Base-by-base conservation (phyloP, 2,797 vertebrate species). In the Hyperoplus lanceolatus region DNA sequence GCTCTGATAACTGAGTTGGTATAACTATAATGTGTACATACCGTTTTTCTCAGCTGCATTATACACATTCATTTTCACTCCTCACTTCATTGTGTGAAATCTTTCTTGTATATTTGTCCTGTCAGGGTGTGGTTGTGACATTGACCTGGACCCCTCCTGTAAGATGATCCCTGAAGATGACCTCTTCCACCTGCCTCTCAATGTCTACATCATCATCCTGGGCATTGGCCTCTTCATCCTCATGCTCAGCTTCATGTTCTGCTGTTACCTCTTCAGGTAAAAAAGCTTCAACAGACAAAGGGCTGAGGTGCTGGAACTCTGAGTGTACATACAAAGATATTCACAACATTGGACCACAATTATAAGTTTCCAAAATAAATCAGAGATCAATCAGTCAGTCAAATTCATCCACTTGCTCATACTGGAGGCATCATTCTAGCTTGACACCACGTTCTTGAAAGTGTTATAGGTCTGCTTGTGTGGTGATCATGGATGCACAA, bases 191-290 rank as follows among this genome's bases (percentile, higher is more conserved):
- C 91, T 95, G 70, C 93, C 95, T 0, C 90, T 96, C 71, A 96
- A 96, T n/a, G 80, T 96, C 73, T 96, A 95, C 79, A 89, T 96
- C 86, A 93, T 95, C 85, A 92, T 95, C 76, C 88, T 96, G 81
- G 94, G 95, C 56, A 93, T 95, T 7, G 95, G 94, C 68, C 92
- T 96, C 83, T 95, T 96, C 82, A 85, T 96, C 87, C 92, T 96
- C 79, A 92, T 96, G 91, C 91, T 96, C 84, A 95, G 94, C 82
- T 90, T 96, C 79, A 90, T 96, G 77, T 95, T 96, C 92, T 96
- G 96, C 92, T 96, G 95, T 90, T 96, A 95, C 87, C 80, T 96
- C 73, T 95, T 96, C 91, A 96, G 95, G 96, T 96, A 94, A 53
- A 18, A 55, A 15, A 53, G 29, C 29, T 29, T 29, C 39, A 18